Conservation (phyloP, 2,113 vertebrate species). For the Otis tarda region DNA sequence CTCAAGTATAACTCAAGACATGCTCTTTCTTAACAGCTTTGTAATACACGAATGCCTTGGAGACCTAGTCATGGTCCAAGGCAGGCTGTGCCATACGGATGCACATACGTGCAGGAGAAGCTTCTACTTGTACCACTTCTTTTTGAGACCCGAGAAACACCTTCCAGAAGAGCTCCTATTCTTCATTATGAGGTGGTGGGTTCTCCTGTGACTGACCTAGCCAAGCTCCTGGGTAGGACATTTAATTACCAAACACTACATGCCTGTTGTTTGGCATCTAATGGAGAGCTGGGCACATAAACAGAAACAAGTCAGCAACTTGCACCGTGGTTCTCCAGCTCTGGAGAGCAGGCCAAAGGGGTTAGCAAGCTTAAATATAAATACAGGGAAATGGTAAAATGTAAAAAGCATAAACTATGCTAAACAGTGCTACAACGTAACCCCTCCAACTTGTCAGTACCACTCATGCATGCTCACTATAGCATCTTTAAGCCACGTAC, state of each 20-base stretch:
- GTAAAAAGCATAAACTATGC: not conserved
- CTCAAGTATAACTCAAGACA: not conserved
- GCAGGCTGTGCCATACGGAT: not conserved
- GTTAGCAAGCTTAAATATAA: not conserved
- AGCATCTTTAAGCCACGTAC: not conserved
- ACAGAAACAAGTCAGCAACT: not conserved
- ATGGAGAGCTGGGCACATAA: not conserved
- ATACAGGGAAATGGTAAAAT: not conserved
- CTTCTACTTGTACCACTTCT: not conserved
- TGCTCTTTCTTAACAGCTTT: not conserved
- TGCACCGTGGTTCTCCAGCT: not conserved
- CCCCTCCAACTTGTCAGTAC: not conserved
- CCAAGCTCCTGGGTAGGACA: not conserved
- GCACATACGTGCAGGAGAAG: not conserved
- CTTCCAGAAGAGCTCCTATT: not conserved
- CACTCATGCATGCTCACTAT: fast-evolving
- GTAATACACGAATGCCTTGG: not conserved
- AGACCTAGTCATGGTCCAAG: not conserved
- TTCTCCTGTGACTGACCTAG: not conserved
- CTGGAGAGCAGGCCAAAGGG: not conserved
- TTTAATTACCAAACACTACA: not conserved
- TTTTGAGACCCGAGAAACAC: not conserved
- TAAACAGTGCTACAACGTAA: not conserved
- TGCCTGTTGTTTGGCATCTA: not conserved
- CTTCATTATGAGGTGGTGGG: not conserved